Evolutionary conservation across 2,113 vertebrate species (phyloP).

Genomic region (Osmerus eperlanus): DNA sequence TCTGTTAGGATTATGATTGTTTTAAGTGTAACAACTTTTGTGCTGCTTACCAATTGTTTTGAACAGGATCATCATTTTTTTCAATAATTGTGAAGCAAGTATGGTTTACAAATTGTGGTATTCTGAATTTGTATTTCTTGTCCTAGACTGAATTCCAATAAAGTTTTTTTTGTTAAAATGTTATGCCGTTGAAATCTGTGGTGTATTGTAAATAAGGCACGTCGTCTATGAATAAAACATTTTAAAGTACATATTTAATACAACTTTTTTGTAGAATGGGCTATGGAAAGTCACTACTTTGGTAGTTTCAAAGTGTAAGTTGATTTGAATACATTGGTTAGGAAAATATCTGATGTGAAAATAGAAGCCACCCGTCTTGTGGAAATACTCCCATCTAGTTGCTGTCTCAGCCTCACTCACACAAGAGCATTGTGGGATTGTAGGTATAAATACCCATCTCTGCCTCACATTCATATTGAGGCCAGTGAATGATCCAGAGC

Average conservation of each 20-base stretch:
- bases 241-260: too few species aligned
- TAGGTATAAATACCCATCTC: background rate
- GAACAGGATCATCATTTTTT: constrained; percentile 11
- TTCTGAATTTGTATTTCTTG: constrained; percentile 3
- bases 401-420: background rate
- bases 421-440: constrained; percentile 20
- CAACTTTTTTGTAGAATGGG: too few species aligned
- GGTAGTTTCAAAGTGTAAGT: too few species aligned
- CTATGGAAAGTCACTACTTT: too few species aligned
- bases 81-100: background rate
- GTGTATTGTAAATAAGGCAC: background rate
- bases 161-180: constrained; percentile 1
- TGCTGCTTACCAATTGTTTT: constrained; percentile 1
- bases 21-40: constrained; percentile 9
- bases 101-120: background rate
- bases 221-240: too few species aligned
- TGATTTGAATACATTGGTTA: too few species aligned
- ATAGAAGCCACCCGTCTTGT: background rate
- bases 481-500: constrained; percentile 25
- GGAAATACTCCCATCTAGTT: constrained; percentile 54
- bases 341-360: too few species aligned
- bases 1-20: constrained; percentile 1
- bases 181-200: background rate
- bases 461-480: constrained; percentile 15
- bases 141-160: background rate